A percentile compares a stretch with the other conserved stretches of the same genome.
phyloP scores from a whole-genome alignment of 2,797 vertebrate species.

The Orientallactaga sibirica region DNA sequence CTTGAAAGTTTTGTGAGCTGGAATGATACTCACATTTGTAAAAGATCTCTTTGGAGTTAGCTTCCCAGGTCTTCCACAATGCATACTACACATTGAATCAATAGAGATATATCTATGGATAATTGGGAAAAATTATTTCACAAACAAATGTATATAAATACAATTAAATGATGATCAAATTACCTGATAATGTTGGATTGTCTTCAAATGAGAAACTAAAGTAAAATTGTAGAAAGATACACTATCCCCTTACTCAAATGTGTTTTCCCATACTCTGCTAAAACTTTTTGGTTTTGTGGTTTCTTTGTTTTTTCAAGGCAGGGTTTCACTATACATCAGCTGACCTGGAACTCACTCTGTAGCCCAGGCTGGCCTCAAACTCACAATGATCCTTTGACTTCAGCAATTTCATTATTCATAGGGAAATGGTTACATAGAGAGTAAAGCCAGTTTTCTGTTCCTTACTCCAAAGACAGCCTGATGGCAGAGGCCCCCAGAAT shows the following conservation, averaged over 20 bases:
- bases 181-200: neutral
- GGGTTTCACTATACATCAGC: too few species aligned
- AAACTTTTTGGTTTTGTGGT: too few species aligned
- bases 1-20: neutral
- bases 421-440: conserved; percentile 16
- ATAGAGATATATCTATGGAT: neutral
- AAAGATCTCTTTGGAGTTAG: neutral
- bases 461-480: neutral
- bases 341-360: too few species aligned
- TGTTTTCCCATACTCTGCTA: neutral
- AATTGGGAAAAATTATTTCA: neutral
- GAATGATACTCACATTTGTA: neutral
- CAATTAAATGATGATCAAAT: neutral
- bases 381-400: too few species aligned
- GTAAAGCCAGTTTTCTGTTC: conserved; percentile 46
- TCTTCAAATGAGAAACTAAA: neutral
- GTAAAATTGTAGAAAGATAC: neutral
- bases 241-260: neutral
- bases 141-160: neutral
- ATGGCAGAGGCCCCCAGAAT: conserved; percentile 40
- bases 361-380: too few species aligned
- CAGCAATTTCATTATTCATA: too few species aligned
- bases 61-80: neutral
- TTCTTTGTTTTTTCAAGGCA: too few species aligned
- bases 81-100: neutral